Conservation (phyloP, 2,113 vertebrate genomes). For the Mola mola region DNA sequence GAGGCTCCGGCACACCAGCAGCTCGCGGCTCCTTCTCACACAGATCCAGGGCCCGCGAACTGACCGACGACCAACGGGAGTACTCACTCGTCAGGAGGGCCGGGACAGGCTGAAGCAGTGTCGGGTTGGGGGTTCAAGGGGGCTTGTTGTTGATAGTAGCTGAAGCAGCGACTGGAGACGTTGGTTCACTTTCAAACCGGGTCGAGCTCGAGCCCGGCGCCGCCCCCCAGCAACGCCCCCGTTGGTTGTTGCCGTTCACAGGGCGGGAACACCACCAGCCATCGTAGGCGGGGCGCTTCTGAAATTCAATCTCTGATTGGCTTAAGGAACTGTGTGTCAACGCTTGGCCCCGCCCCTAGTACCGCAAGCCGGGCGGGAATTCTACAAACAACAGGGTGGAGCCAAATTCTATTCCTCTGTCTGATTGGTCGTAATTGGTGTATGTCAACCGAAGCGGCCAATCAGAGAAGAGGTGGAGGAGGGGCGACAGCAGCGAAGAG, state of each 20-base stretch:
- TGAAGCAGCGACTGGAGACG: conserved; percentile 60
- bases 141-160: conserved; percentile 63
- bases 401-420: neutral
- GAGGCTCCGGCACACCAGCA: neutral
- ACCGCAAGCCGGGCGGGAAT: conserved; percentile 38
- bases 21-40: neutral
- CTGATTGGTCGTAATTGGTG: conserved; percentile 11
- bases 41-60: neutral
- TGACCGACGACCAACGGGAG: no score
- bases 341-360: conserved; percentile 18
- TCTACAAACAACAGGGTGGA: neutral
- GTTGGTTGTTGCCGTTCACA: conserved; percentile 22
- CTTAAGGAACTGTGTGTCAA: neutral
- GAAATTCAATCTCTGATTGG: conserved; percentile 17
- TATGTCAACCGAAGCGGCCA: neutral
- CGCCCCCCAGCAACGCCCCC: conserved; percentile 63
- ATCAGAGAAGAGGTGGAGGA: conserved; percentile 1
- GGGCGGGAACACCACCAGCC: conserved; percentile 4
- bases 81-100: conserved; percentile 67
- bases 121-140: conserved; percentile 16
- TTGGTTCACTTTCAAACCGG: conserved; percentile 74
- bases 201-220: conserved; percentile 44
- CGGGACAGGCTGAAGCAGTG: conserved; percentile 26
- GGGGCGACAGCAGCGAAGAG: neutral
- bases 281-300: neutral